Evolutionary conservation across 2,797 vertebrate species (phyloP), one percentile per base, ranked within the genome.

Genomic region (Knipowitschia caucasica): DNA sequence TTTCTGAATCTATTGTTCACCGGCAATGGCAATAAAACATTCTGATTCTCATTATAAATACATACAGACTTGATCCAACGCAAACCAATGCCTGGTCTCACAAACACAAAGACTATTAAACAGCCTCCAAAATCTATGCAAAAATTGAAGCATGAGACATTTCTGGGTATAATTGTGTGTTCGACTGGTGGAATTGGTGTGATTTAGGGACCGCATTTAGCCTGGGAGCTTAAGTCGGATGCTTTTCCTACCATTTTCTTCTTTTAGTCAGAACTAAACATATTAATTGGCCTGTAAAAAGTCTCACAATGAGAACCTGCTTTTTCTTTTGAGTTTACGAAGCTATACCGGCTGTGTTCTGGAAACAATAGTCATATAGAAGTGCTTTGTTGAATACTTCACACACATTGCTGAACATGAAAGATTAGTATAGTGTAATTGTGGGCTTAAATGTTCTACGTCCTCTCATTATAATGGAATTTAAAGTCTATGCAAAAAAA

Each of bases 401-500:
- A 23, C 11, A 2, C 30, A 30, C 17, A 47, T 29, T 27, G 15
- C 15, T 53, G 55, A 56, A 53, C 26, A 67, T 43, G 21, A 43
- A 24, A 43, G 44, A 30, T 46, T 30, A 17, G 26, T 10, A 29
- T 29, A 18, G n/a, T n/a, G n/a, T 20, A 46, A 47, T 20, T 12
- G 27, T 20, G 26, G 9, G 14, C 15, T 29, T 10, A 26, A 12
- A 42, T 23, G 4, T 10, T 7, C 6, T 24, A 24, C 21, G 8
- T 14, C 3, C 3, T 8, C n/a, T 12, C 14, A 24, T 14, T 24
- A 7, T 12, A 21, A 20, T 40, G 18, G 20, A 5, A 14, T 38
- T 38, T 38, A 36, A 15, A 38, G n/a, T 25, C 11, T 43, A 27
- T 15, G n/a, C 24, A 26, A 44, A 44, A 44, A 14, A 44, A 44